These are phyloP conservation scores for Myiotriccus ornatus DNA, from an alignment of 2,797 vertebrate species.

Conservation along the genomic window DNA sequence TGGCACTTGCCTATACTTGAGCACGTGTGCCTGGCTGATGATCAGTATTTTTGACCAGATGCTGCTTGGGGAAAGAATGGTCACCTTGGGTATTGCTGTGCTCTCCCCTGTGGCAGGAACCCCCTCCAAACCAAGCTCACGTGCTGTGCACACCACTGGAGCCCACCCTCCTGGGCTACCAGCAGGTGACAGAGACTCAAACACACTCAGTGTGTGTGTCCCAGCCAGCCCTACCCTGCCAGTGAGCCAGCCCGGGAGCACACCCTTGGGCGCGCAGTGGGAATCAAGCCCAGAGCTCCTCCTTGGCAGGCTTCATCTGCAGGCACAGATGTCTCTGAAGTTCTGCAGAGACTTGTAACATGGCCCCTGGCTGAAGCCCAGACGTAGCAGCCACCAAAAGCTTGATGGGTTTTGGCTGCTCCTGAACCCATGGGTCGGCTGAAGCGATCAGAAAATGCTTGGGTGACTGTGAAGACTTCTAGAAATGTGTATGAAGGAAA, in stretches of 20 bases:
- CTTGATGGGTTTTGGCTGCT: background rate
- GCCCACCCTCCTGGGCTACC: background rate
- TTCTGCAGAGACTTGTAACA: background rate
- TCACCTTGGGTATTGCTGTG: background rate
- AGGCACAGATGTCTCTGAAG: background rate
- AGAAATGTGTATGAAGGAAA: background rate
- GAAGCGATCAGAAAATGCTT: background rate
- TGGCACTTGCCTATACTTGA: background rate
- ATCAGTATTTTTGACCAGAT: background rate
- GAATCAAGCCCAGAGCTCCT: background rate
- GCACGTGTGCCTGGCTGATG: rapidly evolving
- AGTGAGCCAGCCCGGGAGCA: background rate
- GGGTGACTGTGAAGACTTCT: background rate
- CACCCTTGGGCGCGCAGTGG: too few relatives aligned
- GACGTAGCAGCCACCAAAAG: background rate
- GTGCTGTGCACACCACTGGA: background rate
- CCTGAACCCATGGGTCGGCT: rapidly evolving
- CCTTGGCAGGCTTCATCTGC: background rate
- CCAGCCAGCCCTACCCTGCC: rapidly evolving
- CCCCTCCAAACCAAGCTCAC: background rate
- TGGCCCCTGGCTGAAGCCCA: background rate
- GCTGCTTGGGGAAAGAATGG: background rate
- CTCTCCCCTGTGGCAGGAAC: background rate
- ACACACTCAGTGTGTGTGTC: rapidly evolving
- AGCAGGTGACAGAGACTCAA: background rate